A percentile compares a stretch with the other conserved stretches of the same genome.
These are phyloP conservation scores for Magallana gigas DNA, from an alignment of 1,140 invertebrate species.

Conservation along the genomic window DNA sequence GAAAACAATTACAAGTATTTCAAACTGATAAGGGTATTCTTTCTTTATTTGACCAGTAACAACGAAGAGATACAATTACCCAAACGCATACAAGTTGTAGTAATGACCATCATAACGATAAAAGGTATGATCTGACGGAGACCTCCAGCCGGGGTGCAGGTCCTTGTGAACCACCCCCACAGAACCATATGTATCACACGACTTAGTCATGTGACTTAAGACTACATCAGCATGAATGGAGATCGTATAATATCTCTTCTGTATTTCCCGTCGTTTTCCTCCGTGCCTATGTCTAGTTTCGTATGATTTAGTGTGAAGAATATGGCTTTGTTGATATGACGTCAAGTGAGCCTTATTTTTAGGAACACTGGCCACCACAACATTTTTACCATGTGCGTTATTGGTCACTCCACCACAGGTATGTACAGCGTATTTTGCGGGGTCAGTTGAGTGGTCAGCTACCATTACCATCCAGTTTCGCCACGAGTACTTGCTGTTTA, in stretches of 20 bases:
- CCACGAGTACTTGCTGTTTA: background rate
- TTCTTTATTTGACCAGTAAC: no score
- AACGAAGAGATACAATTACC: background rate
- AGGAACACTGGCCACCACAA: background rate
- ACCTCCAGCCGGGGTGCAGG: background rate
- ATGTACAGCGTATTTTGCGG: background rate
- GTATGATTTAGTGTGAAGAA: background rate
- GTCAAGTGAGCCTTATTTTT: background rate
- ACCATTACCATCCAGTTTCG: background rate
- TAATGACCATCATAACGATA: background rate
- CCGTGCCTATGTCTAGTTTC: background rate
- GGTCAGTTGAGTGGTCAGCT: background rate
- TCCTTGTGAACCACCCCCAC: background rate
- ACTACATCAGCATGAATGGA: background rate
- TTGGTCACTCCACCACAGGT: background rate
- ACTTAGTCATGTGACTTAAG: background rate
- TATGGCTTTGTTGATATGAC: background rate
- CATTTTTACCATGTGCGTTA: background rate
- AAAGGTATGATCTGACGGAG: background rate
- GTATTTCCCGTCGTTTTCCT: background rate
- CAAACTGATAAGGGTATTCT: no score
- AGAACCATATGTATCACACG: background rate
- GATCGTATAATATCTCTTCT: background rate
- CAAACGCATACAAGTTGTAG: background rate
- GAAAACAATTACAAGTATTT: no score